A percentile compares a stretch with the other conserved stretches of the same genome.
These are phyloP conservation scores for Acanthosepion esculentum DNA, from an alignment of 2,888 invertebrate species.

Conservation along the genomic window DNA sequence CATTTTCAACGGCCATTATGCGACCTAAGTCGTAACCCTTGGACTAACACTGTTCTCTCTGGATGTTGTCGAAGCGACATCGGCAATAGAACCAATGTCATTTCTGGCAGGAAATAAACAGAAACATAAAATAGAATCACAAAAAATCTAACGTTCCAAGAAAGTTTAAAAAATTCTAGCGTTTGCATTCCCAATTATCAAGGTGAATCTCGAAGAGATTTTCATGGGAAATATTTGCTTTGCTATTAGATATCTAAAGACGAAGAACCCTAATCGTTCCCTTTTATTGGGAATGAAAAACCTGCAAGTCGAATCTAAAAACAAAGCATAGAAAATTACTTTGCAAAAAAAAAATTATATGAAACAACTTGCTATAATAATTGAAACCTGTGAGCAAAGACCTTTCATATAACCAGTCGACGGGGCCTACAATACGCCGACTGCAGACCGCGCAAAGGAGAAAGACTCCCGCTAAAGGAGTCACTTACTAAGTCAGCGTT, in stretches of 20 bases:
- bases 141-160: background rate
- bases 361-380: too few relatives aligned
- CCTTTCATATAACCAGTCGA: too few relatives aligned
- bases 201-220: background rate
- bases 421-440: too few relatives aligned
- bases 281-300: background rate
- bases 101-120: background rate
- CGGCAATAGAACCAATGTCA: background rate
- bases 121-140: background rate
- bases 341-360: too few relatives aligned
- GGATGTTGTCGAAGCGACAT: background rate
- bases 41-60: background rate
- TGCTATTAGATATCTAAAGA: background rate
- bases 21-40: background rate
- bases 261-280: too few relatives aligned
- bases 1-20: background rate
- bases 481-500: too few relatives aligned
- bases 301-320: too few relatives aligned
- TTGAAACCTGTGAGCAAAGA: too few relatives aligned
- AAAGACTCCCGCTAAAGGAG: too few relatives aligned
- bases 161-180: background rate
- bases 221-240: background rate
- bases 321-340: too few relatives aligned
- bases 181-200: background rate
- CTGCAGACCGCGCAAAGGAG: too few relatives aligned